Percentiles rank a stretch among this genome's conserved stretches.
These are phyloP conservation scores for Equus przewalskii DNA, from an alignment of 2,113 vertebrate genomes.

Conservation along the genomic window DNA sequence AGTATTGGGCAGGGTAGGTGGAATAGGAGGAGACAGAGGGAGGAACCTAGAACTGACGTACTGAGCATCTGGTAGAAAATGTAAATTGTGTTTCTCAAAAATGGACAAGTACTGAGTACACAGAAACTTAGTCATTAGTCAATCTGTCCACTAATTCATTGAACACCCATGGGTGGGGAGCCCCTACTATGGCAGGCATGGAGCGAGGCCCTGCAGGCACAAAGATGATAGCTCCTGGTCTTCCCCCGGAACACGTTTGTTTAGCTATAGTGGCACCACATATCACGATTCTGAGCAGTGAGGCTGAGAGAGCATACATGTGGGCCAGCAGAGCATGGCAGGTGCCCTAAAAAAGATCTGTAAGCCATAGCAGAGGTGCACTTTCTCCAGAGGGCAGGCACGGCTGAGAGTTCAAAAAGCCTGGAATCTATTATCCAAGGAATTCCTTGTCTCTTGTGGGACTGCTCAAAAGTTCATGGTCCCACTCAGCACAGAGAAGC, in stretches of 20 bases:
- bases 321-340: background rate
- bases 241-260: background rate
- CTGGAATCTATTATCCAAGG: background rate
- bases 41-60: background rate
- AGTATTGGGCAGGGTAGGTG: background rate
- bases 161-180: no score
- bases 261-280: background rate
- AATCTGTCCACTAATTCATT: background rate
- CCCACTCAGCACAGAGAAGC: rapidly evolving
- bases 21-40: background rate
- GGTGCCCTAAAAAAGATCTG: background rate
- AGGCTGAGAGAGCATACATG: background rate
- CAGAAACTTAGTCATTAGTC: background rate
- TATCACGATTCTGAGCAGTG: background rate
- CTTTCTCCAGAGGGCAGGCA: background rate
- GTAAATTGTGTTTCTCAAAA: background rate
- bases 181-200: rapidly evolving
- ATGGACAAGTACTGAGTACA: background rate
- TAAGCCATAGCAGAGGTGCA: background rate
- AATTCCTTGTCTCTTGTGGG: background rate
- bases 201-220: background rate
- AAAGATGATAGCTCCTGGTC: background rate
- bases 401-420: background rate
- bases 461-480: background rate
- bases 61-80: background rate